phyloP scores from a whole-genome alignment of 2,113 vertebrate genomes.

The Microcebus griseorufus region DNA sequence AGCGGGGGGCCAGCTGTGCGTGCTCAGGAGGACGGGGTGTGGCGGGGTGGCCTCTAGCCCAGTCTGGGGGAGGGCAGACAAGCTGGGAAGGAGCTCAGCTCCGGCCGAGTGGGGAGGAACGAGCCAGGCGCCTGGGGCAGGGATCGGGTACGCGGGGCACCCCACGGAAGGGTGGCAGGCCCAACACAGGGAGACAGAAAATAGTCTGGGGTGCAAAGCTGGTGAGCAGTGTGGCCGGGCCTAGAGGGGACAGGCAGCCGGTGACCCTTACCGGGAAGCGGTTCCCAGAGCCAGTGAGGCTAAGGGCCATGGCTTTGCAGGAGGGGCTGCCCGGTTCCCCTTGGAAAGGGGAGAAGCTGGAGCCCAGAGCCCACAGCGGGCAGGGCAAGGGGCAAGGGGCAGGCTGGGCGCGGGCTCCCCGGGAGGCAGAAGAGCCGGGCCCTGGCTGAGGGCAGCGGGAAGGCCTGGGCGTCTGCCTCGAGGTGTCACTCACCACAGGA shows the following conservation, averaged over 20 bases:
- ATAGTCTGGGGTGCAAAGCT: not conserved
- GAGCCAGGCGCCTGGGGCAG: accelerated
- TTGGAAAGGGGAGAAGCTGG: not conserved
- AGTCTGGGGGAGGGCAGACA: not conserved
- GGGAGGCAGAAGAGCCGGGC: not conserved
- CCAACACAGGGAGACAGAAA: too few species aligned
- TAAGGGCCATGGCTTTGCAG: not conserved
- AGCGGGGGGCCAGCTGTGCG: not conserved
- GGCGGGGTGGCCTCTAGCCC: not conserved
- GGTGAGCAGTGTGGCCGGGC: not conserved
- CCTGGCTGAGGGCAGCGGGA: not conserved
- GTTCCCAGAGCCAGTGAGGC: not conserved
- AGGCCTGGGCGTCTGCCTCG: not conserved
- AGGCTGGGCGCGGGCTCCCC: not conserved
- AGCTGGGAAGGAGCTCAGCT: too few species aligned
- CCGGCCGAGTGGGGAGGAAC: not conserved
- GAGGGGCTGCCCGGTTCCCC: too few species aligned
- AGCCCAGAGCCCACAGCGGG: not conserved
- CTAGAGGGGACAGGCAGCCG: too few species aligned
- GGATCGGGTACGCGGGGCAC: not conserved
- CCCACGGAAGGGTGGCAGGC: not conserved
- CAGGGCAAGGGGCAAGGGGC: accelerated
- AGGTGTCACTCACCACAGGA: not conserved
- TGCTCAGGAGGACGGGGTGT: not conserved
- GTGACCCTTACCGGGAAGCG: not conserved